Conservation (phyloP, 2,888 invertebrate genomes). For the Ophioninae sp. region DNA sequence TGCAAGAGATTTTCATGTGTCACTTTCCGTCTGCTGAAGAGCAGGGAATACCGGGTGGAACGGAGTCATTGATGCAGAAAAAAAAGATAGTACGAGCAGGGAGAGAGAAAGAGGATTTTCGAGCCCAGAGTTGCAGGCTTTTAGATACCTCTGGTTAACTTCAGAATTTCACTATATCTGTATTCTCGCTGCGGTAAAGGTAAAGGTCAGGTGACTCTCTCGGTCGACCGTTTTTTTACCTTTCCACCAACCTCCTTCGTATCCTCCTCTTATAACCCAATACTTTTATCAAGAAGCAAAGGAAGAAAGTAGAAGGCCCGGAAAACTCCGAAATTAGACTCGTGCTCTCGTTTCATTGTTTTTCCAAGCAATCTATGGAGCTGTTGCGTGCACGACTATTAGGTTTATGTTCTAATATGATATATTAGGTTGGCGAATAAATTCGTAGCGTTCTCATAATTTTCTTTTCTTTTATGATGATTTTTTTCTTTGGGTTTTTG, state of each 20-base stretch:
- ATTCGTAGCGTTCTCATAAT: no score
- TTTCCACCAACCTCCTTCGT: constrained; percentile 13
- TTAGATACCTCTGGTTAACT: constrained; percentile 27
- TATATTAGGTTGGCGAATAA: neutral
- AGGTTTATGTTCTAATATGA: constrained; percentile 2
- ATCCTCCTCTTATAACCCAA: constrained; percentile 32
- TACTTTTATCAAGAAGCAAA: constrained; percentile 36
- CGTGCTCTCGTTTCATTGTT: constrained; percentile 44
- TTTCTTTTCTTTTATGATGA: no score
- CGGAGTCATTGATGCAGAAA: constrained; percentile 11
- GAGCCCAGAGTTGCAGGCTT: constrained; percentile 35
- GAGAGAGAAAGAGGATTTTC: constrained; percentile 12
- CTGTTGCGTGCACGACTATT: constrained; percentile 27
- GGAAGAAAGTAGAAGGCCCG: constrained; percentile 28
- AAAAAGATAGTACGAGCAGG: neutral
- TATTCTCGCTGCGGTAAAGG: constrained; percentile 71
- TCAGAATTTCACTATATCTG: constrained; percentile 28
- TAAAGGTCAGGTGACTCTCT: constrained; percentile 73
- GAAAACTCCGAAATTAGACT: constrained; percentile 28
- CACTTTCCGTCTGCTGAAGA: constrained; percentile 36
- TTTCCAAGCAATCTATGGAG: constrained; percentile 26
- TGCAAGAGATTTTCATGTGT: constrained; percentile 22
- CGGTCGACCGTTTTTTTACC: constrained; percentile 49
- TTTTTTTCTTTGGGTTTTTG: no score
- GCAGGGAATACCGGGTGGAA: constrained; percentile 32